These are phyloP conservation scores for Podarcis muralis DNA, from an alignment of 2,113 vertebrate genomes.

Conservation along the genomic window DNA sequence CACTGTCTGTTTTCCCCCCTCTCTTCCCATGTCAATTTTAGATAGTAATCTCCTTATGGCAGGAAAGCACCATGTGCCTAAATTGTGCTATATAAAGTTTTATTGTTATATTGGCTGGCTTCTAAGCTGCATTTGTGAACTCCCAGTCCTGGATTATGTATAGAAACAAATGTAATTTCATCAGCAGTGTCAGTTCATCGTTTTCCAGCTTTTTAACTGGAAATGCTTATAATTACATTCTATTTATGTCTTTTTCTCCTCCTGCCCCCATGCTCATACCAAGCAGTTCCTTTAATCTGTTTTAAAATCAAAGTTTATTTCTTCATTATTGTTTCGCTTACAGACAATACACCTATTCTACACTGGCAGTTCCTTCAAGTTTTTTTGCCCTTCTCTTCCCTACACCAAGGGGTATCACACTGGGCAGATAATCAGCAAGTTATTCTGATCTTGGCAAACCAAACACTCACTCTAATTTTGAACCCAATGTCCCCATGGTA, in stretches of 20 bases:
- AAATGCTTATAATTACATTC: not conserved
- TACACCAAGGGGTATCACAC: not conserved
- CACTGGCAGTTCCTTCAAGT: not conserved
- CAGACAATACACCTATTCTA: too few species aligned
- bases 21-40: not conserved
- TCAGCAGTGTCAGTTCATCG: not conserved
- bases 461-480: not conserved
- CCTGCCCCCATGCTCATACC: not conserved
- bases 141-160: not conserved
- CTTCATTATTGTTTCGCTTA: not conserved
- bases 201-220: not conserved
- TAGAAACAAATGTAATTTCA: not conserved
- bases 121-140: not conserved
- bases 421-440: not conserved
- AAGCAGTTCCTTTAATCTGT: not conserved
- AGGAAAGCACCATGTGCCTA: not conserved
- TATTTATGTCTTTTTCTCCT: not conserved
- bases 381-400: not conserved
- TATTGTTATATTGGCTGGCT: not conserved
- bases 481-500: not conserved
- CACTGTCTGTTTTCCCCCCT: not conserved
- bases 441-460: not conserved
- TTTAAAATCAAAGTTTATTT: not conserved
- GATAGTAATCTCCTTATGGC: not conserved
- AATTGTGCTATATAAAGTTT: not conserved